Percentiles rank a stretch among this genome's conserved stretches.
Evolutionary conservation across 2,113 vertebrate genomes (phyloP).

Genomic region (Manacus vitellinus): DNA sequence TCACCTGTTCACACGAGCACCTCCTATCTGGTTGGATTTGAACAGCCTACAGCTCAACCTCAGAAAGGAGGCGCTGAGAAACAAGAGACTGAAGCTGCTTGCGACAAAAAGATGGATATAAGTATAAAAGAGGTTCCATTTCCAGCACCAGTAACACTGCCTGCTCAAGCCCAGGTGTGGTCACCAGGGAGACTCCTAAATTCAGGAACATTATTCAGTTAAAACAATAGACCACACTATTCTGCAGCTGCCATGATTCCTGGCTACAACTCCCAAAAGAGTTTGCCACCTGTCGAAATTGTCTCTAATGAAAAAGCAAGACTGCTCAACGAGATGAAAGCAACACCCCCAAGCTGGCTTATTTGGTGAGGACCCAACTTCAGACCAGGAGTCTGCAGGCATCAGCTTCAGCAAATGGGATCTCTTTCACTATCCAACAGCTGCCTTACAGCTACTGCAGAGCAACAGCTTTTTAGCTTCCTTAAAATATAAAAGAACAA

Average conservation of each 20-base stretch:
- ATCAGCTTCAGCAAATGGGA: slow-evolving; percentile 52
- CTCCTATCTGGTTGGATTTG: slow-evolving; percentile 31
- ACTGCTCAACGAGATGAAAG: slow-evolving; percentile 46
- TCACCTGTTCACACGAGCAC: slow-evolving; percentile 48
- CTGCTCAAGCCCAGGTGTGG: slow-evolving; percentile 54
- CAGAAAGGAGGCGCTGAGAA: slow-evolving; percentile 69
- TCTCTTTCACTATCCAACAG: slow-evolving; percentile 41
- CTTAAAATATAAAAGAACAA: slow-evolving; percentile 44
- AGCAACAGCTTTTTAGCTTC: slow-evolving; percentile 67
- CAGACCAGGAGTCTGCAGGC: slow-evolving; percentile 46
- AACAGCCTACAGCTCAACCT: slow-evolving; percentile 6
- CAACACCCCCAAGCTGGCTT: slow-evolving; percentile 42
- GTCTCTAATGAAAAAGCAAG: slow-evolving; percentile 51
- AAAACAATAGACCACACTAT: slow-evolving; percentile 2
- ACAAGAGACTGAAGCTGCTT: slow-evolving; percentile 61
- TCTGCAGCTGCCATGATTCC: slow-evolving; percentile 55
- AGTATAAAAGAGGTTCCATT: slow-evolving; percentile 65
- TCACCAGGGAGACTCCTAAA: slow-evolving; percentile 29
- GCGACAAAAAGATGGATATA: slow-evolving; percentile 51
- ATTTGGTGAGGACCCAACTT: slow-evolving; percentile 31
- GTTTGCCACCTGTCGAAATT: slow-evolving; percentile 39
- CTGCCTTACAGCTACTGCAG: slow-evolving; percentile 65
- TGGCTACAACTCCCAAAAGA: slow-evolving; percentile 11
- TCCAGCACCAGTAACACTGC: slow-evolving; percentile 78
- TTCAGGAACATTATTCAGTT: slow-evolving; percentile 39